Evolutionary conservation across 2,888 invertebrate species (phyloP).

Genomic region (Scaptomyza caliginosa): DNA sequence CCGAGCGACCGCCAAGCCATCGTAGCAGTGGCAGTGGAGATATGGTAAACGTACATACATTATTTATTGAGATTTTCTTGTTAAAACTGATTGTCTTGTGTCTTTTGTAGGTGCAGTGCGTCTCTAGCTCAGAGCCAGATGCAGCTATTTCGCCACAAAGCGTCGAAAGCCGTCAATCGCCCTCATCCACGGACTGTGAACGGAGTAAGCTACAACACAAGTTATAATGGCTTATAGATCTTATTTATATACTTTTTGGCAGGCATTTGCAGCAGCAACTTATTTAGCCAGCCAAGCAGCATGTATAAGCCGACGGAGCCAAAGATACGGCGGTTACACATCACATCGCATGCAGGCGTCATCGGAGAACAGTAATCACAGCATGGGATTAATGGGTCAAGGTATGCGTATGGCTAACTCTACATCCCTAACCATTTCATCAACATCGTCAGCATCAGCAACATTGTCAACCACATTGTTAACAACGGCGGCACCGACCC

Average conservation of each 20-base stretch:
- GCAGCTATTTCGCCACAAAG: conserved; percentile 85
- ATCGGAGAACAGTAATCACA: conserved; percentile 59
- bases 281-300: conserved; percentile 73
- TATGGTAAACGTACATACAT: conserved; percentile 78
- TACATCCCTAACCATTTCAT: conserved; percentile 55
- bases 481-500: conserved; percentile 42
- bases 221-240: neutral
- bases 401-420: conserved; percentile 67
- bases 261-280: conserved; percentile 63
- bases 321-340: conserved; percentile 81
- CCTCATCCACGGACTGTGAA: conserved; percentile 83
- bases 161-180: conserved; percentile 83
- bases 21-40: conserved; percentile 84
- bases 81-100: neutral
- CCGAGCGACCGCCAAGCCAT: conserved; percentile 84
- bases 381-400: conserved; percentile 55
- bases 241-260: neutral
- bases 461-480: conserved; percentile 41
- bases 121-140: conserved; percentile 93
- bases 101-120: conserved; percentile 92
- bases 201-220: conserved; percentile 72
- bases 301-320: conserved; percentile 83
- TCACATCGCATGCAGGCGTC: conserved; percentile 78
- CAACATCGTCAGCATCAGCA: conserved; percentile 49
- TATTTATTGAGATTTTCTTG: neutral